These are phyloP conservation scores for Agrypnia vestita DNA, from an alignment of 1,140 invertebrate species.

Conservation along the genomic window DNA sequence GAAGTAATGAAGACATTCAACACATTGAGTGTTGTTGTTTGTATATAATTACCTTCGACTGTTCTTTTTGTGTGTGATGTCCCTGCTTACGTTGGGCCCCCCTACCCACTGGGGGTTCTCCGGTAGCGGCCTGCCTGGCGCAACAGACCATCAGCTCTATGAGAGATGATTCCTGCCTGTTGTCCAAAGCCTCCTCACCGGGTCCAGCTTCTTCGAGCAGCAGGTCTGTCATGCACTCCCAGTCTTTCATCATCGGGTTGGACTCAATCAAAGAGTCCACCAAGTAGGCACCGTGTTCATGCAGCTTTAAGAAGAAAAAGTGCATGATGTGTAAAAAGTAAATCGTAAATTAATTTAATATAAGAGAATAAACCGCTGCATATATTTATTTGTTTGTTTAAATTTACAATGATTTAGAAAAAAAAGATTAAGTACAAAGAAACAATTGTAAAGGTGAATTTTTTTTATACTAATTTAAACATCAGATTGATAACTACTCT, in stretches of 20 bases:
- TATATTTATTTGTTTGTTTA: no score
- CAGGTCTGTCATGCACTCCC: constrained; percentile 99
- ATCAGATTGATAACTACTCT: background rate
- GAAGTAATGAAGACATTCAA: no score
- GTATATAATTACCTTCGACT: constrained; percentile 67
- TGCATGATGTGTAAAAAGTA: constrained; percentile 9
- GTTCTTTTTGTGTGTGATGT: constrained; percentile 67
- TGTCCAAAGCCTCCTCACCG: constrained; percentile 92
- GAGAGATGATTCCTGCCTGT: constrained; percentile 92
- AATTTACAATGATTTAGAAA: background rate
- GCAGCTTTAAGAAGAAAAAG: constrained; percentile 73
- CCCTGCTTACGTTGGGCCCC: constrained; percentile 85
- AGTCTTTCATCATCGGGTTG: constrained; percentile 99
- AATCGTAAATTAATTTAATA: constrained; percentile 19
- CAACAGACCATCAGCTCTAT: constrained; percentile 99
- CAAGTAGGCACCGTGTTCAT: constrained; percentile 97
- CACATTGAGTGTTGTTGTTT: no score
- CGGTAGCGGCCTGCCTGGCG: constrained; percentile 97
- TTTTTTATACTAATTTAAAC: no score
- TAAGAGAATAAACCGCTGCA: background rate
- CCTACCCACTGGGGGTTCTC: constrained; percentile 96
- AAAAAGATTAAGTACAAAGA: background rate
- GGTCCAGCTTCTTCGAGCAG: constrained; percentile 94
- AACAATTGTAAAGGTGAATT: background rate
- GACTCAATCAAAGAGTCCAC: constrained; percentile 99